Evolutionary conservation across 2,888 invertebrate species (phyloP), one percentile per base, ranked within the genome.

Genomic region (Agrilus cyanescens): DNA sequence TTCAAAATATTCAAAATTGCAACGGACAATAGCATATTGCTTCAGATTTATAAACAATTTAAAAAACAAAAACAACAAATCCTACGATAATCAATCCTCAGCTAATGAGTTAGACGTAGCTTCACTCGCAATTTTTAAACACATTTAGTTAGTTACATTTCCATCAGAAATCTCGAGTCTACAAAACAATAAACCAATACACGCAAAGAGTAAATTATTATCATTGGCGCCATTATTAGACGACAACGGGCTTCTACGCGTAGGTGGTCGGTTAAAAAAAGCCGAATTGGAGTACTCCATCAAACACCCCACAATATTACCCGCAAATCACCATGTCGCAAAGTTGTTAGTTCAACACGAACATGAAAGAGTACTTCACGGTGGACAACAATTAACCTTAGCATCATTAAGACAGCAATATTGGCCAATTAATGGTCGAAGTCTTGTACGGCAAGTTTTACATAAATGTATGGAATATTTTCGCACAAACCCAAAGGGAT

Each of bases 221-320:
- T 38, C 45, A 3, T 42, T 54, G 15, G 52, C 48, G 41, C 55
- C 53, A 6, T 54, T 50, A 35, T 33, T 57, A 12, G 53, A 56
- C 16, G 38, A 46, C 12, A 15, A 44, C 8, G 50, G 49, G 2
- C 38, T 57, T 14, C 16, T 57, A 5, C 47, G 56, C 4, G 57
- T 58, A 4, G 56, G 56, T 4, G 56, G 57, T 6, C 46, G 57
- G 45, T 10, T 40, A 12, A 41, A 39, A 37, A 12, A 40, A 20
- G 18, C 46, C 7, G 29, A 44, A n/a, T 14, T 44, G 4, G 12
- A 30, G 15, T 37, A 35, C 16, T 31, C 40, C 32, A 33, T 31
- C 30, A 29, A 13, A n/a, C 46, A 46, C 40, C 55, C 55, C 1
- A 54, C 57, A 5, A 29, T 59, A 4, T 31, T 59, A 8, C 54